Percentiles rank a stretch among this genome's conserved stretches.
Evolutionary conservation across 64 coral and sea anemone genomes (phyloP).

Genomic region (Pocillopora damicornis): DNA sequence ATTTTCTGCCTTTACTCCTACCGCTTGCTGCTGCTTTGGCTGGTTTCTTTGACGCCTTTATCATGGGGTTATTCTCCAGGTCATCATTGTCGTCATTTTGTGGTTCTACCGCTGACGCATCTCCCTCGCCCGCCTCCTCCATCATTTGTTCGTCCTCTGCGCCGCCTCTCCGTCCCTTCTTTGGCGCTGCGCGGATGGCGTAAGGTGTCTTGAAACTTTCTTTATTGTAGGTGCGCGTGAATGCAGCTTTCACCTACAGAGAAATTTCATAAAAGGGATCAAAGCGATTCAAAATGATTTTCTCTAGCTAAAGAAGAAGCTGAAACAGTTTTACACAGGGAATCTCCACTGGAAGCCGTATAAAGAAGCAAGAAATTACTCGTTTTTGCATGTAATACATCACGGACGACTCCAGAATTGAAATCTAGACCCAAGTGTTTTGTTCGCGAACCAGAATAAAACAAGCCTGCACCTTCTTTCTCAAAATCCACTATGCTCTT

Average conservation of each 20-base stretch:
- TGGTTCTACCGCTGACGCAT: neutral
- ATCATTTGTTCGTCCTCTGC: conserved; percentile 25
- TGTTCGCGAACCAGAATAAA: neutral
- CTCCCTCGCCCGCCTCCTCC: conserved; percentile 28
- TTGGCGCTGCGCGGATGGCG: conserved; percentile 41
- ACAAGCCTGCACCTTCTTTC: neutral
- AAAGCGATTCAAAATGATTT: too few species aligned
- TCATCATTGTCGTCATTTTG: conserved; percentile 43
- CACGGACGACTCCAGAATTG: too few species aligned
- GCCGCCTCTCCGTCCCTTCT: conserved; percentile 54
- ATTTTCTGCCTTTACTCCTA: conserved; percentile 31
- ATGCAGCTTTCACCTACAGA: conserved; percentile 69
- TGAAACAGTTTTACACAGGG: too few species aligned
- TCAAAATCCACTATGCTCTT: neutral
- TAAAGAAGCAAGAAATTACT: too few species aligned
- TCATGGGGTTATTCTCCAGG: conserved; percentile 71
- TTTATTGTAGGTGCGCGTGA: conserved; percentile 91
- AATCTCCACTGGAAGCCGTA: too few species aligned
- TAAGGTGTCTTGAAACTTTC: conserved; percentile 83
- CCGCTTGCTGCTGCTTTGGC: conserved; percentile 30
- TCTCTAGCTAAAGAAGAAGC: too few species aligned
- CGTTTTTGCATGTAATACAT: too few species aligned
- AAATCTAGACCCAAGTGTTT: too few species aligned
- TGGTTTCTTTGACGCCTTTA: conserved; percentile 66
- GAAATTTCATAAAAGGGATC: neutral